These are phyloP conservation scores for Pantala flavescens DNA, from an alignment of 1,140 invertebrate species.

Conservation along the genomic window DNA sequence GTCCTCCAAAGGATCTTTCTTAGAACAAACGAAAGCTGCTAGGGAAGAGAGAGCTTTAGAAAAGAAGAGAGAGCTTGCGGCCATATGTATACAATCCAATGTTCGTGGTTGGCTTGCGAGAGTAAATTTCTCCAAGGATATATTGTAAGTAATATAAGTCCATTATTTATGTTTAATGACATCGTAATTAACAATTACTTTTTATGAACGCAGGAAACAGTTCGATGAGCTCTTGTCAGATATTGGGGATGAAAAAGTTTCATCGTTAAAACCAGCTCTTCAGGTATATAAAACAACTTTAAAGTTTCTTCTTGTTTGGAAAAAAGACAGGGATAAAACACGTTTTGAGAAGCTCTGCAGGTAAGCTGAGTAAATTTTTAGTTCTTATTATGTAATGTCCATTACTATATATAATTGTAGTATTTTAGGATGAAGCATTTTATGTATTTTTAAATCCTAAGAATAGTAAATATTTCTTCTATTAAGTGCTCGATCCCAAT, in stretches of 20 bases:
- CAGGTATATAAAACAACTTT: conserved; percentile 59
- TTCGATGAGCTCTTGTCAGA: conserved; percentile 53
- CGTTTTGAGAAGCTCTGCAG: conserved; percentile 64
- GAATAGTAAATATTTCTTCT: no score
- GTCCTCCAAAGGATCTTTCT: conserved; percentile 51
- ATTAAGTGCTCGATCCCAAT: no score
- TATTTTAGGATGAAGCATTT: no score
- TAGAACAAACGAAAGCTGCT: conserved; percentile 77
- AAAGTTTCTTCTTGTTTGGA: conserved; percentile 59
- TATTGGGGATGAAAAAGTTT: conserved; percentile 35
- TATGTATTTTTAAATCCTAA: no score
- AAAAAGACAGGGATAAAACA: conserved; percentile 54
- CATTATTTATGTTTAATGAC: conserved; percentile 25
- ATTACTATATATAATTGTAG: no score
- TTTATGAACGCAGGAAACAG: conserved; percentile 44
- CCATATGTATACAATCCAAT: conserved; percentile 56
- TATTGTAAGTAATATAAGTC: conserved; percentile 45
- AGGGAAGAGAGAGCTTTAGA: conserved; percentile 72
- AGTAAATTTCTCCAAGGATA: conserved; percentile 42
- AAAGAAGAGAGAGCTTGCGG: conserved; percentile 60
- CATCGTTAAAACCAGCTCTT: conserved; percentile 45
- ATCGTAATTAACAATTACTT: conserved; percentile 20
- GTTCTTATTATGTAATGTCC: neutral
- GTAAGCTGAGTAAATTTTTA: conserved; percentile 28
- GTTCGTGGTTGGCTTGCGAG: conserved; percentile 61